Evolutionary conservation across 2,888 invertebrate genomes (phyloP).

Genomic region (Agrilus biguttatus): DNA sequence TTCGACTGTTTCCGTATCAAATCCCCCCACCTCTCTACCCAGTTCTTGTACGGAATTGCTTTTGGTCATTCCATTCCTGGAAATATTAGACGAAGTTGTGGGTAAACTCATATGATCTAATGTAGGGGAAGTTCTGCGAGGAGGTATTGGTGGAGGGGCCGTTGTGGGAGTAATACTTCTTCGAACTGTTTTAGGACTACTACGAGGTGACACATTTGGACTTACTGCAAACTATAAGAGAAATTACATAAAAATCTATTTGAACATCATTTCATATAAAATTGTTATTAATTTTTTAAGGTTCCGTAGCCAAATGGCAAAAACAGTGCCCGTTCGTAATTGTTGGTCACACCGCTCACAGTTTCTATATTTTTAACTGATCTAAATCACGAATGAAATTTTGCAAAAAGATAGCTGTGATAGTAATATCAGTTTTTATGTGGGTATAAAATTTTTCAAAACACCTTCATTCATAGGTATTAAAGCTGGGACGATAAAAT

Average conservation of each 20-base stretch:
- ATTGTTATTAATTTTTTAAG: not conserved
- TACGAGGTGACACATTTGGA: slow-evolving; percentile 42
- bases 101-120: slow-evolving; percentile 21
- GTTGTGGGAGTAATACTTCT: slow-evolving; percentile 26
- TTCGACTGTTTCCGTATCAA: slow-evolving; percentile 19
- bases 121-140: slow-evolving; percentile 41
- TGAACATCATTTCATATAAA: not conserved
- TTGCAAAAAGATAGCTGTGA: too few relatives aligned
- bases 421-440: too few relatives aligned
- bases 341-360: too few relatives aligned
- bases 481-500: too few relatives aligned
- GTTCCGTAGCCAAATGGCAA: not conserved
- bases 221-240: slow-evolving; percentile 33
- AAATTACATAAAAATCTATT: not conserved
- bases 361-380: too few relatives aligned
- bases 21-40: slow-evolving; percentile 13
- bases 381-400: too few relatives aligned
- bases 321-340: too few relatives aligned
- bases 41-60: slow-evolving; percentile 30
- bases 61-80: slow-evolving; percentile 16
- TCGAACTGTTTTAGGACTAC: slow-evolving; percentile 36
- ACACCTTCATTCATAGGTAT: too few relatives aligned
- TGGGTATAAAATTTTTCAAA: too few relatives aligned
- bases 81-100: slow-evolving; percentile 13
- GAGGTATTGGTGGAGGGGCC: slow-evolving; percentile 46